Evolutionary conservation across 1,140 invertebrate genomes (phyloP).

Genomic region (Leptinotarsa texana): DNA sequence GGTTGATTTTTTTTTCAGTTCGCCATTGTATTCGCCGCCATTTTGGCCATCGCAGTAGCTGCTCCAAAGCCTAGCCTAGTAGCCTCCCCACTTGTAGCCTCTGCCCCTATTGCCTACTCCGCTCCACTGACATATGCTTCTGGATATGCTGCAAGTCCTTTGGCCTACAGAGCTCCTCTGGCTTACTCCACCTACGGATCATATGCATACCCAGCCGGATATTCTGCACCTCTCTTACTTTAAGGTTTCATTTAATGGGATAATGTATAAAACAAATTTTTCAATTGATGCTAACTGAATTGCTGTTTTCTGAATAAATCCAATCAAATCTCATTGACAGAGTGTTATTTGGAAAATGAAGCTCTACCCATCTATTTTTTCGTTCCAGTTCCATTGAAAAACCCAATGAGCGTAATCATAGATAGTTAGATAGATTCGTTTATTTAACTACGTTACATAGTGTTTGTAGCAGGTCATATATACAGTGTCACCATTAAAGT

Average conservation of each 20-base stretch:
- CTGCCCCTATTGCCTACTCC: constrained; percentile 36
- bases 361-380: no score
- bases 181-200: constrained; percentile 5
- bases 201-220: not conserved
- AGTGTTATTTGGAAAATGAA: no score
- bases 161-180: constrained; percentile 26
- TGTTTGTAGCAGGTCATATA: no score
- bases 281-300: no score
- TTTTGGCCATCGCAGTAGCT: constrained; percentile 59
- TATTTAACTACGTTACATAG: no score
- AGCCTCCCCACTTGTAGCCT: constrained; percentile 40
- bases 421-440: no score
- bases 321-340: no score
- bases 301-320: no score
- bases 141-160: constrained; percentile 29
- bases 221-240: not conserved
- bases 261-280: no score
- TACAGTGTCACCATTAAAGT: no score
- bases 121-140: constrained; percentile 30
- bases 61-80: constrained; percentile 54
- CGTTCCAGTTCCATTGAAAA: no score
- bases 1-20: constrained; percentile 29
- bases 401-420: no score
- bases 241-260: not conserved
- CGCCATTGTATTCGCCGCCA: constrained; percentile 53